Conservation (phyloP, 2,888 invertebrate species). For the Rotaria socialis region DNA sequence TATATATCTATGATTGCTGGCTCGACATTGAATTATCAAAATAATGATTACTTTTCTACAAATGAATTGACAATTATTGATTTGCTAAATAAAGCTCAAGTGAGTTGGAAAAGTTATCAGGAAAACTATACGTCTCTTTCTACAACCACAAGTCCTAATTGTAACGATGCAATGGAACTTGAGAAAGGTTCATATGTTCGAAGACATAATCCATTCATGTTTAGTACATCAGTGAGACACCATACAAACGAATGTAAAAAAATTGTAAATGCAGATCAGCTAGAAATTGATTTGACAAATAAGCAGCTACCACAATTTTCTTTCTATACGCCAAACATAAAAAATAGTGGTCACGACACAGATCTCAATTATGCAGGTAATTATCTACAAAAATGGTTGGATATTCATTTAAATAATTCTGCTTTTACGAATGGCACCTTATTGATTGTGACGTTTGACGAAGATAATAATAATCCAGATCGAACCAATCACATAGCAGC, state of each 20-base stretch:
- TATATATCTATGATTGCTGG: not conserved
- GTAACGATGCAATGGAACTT: not conserved
- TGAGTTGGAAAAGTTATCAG: not conserved
- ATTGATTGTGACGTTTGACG: not conserved
- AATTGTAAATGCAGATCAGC: not conserved
- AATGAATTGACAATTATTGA: not conserved
- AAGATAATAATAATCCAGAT: not conserved
- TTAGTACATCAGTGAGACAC: not conserved
- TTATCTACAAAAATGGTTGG: not conserved
- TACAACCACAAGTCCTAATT: not conserved
- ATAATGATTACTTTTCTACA: not conserved
- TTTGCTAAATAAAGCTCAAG: not conserved
- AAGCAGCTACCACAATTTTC: not conserved
- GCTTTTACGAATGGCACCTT: not conserved
- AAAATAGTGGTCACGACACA: not conserved
- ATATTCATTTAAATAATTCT: not conserved
- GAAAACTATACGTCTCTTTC: not conserved
- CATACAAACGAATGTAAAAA: not conserved
- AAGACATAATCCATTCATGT: conserved; percentile 15
- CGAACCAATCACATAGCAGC: not conserved
- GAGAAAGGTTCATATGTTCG: not conserved
- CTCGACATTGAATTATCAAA: not conserved
- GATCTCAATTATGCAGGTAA: not conserved
- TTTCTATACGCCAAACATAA: not conserved
- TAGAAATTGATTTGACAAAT: not conserved